These are phyloP conservation scores for Bugulina stolonifera DNA, from an alignment of 2,888 invertebrate species.

Conservation along the genomic window DNA sequence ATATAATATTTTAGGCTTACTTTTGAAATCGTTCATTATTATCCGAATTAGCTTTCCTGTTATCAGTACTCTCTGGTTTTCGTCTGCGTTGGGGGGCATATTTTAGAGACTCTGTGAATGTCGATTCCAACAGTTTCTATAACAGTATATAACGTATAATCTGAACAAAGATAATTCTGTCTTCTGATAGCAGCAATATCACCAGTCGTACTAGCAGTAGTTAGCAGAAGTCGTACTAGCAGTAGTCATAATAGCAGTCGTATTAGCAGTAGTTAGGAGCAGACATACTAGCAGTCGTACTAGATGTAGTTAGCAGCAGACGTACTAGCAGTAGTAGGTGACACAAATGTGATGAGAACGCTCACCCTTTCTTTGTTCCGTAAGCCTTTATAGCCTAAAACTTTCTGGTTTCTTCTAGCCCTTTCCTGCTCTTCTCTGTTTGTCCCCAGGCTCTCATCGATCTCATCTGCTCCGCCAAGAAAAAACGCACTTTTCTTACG, in stretches of 20 bases:
- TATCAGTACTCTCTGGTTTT: not conserved
- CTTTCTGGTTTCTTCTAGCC: conserved; percentile 21
- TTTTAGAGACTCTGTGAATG: conserved; percentile 20
- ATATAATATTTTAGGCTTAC: not conserved
- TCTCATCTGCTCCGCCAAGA: conserved; percentile 7
- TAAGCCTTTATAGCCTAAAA: conserved; percentile 1
- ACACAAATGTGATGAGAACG: no score
- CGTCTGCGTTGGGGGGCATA: no score
- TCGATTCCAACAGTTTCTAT: not conserved
- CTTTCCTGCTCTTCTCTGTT: not conserved
- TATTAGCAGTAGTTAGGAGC: no score
- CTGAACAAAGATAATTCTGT: no score
- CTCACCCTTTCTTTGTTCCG: not conserved
- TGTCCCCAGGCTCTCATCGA: conserved; percentile 16
- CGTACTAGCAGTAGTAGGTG: no score
- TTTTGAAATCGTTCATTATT: not conserved
- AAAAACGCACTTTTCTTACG: conserved; percentile 24
- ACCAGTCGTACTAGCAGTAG: no score
- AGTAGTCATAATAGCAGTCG: no score
- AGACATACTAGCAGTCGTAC: no score
- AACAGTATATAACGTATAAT: no score
- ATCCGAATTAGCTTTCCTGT: not conserved
- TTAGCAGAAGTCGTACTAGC: no score
- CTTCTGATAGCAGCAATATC: no score
- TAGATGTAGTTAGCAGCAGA: no score